Percentiles rank a stretch among this genome's conserved stretches.
phyloP scores from a whole-genome alignment of 2,888 invertebrate genomes.

The Scaptomyza tumidula region DNA sequence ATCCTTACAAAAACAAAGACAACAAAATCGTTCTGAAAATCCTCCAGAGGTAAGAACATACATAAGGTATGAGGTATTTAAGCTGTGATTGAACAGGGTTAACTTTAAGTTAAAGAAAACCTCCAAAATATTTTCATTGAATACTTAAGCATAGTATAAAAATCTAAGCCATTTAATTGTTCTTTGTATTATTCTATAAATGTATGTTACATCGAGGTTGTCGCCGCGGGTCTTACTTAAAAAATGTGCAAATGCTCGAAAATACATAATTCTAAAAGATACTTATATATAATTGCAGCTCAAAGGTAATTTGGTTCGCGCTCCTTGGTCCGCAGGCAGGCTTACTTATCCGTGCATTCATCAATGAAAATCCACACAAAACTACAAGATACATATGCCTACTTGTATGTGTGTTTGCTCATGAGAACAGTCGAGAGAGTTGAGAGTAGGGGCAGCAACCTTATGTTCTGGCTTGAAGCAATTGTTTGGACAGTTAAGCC shows the following conservation, averaged over 20 bases:
- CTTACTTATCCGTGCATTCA: slow-evolving; percentile 42
- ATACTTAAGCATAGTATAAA: background rate
- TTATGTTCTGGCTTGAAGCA: slow-evolving; percentile 18
- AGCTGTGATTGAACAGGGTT: no score
- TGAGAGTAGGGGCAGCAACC: slow-evolving; percentile 10
- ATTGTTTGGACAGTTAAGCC: slow-evolving; percentile 72
- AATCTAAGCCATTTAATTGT: background rate
- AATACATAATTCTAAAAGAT: slow-evolving; percentile 20
- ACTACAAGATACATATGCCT: slow-evolving; percentile 7
- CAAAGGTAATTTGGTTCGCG: slow-evolving; percentile 22
- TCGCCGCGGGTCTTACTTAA: background rate
- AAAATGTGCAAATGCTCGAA: background rate
- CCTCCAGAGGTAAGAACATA: no score
- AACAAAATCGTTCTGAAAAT: background rate
- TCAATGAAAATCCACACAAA: slow-evolving; percentile 46
- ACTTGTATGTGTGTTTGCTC: slow-evolving; percentile 8
- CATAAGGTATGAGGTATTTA: no score
- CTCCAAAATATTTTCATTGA: background rate
- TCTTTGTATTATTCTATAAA: background rate
- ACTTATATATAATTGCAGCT: slow-evolving; percentile 39
- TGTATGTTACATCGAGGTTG: background rate
- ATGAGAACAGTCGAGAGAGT: slow-evolving; percentile 24
- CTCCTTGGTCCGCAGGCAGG: slow-evolving; percentile 43
- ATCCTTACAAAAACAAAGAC: background rate
- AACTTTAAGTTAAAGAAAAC: no score